Evolutionary conservation across 2,888 invertebrate genomes (phyloP), one percentile per base, ranked within the genome.

Genomic region (Caenorhabditis becei): DNA sequence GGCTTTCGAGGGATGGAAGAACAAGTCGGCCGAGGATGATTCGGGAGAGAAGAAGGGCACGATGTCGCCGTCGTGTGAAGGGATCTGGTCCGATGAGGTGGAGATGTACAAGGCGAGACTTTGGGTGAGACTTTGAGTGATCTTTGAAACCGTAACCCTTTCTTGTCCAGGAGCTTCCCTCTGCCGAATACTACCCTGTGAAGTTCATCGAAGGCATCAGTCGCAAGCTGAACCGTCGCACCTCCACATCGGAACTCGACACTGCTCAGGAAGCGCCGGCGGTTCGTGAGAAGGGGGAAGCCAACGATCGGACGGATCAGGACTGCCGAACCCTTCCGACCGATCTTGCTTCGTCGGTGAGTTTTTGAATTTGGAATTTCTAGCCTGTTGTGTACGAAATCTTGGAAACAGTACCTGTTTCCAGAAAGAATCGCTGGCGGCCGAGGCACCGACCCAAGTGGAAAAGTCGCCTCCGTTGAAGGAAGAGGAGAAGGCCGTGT

Each of bases 221-320:
- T 49, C 62, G 78, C 8, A 28, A 54, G 18, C 24, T 62, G 23
- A 79, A 49, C 41, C 14, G 37, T 10, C 24, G 72, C 26, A 61
- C 54, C 5, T 28, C 61, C 3, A 20, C 41, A 4, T 58, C 53
- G 2, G 78, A 79, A 16, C 44, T 79, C 18, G n/a, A 37, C n/a
- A 79, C 78, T 18, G 78, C 78, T 49, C 78, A 79, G 35, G 78
- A 79, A 37, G 78, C 61, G 5, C 62, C 62, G 32, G 78, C 78
- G 10, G 51, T 72, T 14, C 51, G 78, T 3, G 78, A 79, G 41
- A 71, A 72, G 23, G 71, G 71, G 18, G 66, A 79, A 3, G 66
- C 78, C 24, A 70, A 72, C 26, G 78, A 79, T 67, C 53, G 49
- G 18, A 79, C 78, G 0, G 78, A 79, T 47, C 66, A 79, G 37